phyloP scores from a whole-genome alignment of 2,888 invertebrate species.

The Athalia circularis region DNA sequence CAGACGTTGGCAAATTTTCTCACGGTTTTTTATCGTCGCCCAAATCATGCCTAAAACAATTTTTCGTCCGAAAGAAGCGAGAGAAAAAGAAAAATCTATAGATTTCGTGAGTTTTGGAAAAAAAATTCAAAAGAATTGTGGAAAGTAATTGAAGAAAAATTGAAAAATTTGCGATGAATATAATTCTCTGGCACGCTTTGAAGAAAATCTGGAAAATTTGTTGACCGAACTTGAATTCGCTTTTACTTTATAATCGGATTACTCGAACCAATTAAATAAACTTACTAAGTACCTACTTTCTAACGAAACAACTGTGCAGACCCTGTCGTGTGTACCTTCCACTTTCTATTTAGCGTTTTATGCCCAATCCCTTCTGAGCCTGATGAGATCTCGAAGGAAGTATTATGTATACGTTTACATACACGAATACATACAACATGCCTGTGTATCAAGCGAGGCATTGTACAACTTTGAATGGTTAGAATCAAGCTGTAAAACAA shows the following conservation, averaged over 20 bases:
- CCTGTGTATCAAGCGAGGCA: no score
- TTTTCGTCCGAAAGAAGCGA: no score
- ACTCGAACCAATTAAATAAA: constrained; percentile 42
- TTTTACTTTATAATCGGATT: constrained; percentile 41
- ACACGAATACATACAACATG: no score
- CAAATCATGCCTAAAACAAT: no score
- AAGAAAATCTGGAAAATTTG: neutral
- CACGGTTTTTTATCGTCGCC: no score
- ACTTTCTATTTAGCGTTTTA: constrained; percentile 10
- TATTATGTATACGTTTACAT: neutral
- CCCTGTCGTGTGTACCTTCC: neutral
- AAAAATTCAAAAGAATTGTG: no score
- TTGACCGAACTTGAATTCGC: constrained; percentile 16
- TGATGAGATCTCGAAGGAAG: neutral
- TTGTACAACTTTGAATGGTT: neutral
- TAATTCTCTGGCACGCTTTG: no score
- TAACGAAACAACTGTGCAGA: constrained; percentile 36
- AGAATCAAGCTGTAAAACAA: neutral
- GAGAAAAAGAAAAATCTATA: no score
- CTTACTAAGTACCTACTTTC: constrained; percentile 32
- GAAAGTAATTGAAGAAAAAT: no score
- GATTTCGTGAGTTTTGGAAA: no score
- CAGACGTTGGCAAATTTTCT: no score
- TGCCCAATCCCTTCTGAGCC: constrained; percentile 10
- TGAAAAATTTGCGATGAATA: no score